These are phyloP conservation scores for Netelia inedita DNA, from an alignment of 2,888 invertebrate genomes.

Conservation along the genomic window DNA sequence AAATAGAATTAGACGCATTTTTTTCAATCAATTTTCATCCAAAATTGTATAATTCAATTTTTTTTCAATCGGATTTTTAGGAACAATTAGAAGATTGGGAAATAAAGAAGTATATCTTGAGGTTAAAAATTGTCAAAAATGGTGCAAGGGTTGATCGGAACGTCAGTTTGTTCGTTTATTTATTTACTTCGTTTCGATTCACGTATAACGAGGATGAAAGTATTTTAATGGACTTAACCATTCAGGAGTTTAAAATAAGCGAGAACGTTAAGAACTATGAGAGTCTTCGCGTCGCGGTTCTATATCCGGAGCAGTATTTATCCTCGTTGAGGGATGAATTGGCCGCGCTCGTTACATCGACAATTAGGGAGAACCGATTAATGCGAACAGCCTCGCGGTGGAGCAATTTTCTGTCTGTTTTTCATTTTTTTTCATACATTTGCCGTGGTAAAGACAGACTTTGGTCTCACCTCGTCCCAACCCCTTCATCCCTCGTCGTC, in stretches of 20 bases:
- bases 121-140: not conserved
- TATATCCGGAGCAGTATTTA: conserved; percentile 59
- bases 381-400: conserved; percentile 61
- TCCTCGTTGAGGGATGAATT: conserved; percentile 62
- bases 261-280: conserved; percentile 14
- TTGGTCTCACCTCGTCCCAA: not conserved
- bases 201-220: too few species aligned
- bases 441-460: not conserved
- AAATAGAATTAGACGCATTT: not conserved
- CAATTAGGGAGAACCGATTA: conserved; percentile 72
- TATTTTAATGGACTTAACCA: not conserved
- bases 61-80: too few species aligned
- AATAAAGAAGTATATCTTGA: not conserved
- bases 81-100: not conserved
- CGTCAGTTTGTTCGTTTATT: too few species aligned
- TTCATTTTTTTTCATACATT: conserved; percentile 28
- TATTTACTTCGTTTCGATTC: too few species aligned
- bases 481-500: not conserved
- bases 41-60: not conserved
- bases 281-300: conserved; percentile 2
- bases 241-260: conserved; percentile 34
- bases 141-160: not conserved
- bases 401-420: conserved; percentile 71
- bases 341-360: conserved; percentile 62
- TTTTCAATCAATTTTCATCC: too few species aligned